Conservation (phyloP, 2,797 vertebrate species). For the Fistularia tabacaria region DNA sequence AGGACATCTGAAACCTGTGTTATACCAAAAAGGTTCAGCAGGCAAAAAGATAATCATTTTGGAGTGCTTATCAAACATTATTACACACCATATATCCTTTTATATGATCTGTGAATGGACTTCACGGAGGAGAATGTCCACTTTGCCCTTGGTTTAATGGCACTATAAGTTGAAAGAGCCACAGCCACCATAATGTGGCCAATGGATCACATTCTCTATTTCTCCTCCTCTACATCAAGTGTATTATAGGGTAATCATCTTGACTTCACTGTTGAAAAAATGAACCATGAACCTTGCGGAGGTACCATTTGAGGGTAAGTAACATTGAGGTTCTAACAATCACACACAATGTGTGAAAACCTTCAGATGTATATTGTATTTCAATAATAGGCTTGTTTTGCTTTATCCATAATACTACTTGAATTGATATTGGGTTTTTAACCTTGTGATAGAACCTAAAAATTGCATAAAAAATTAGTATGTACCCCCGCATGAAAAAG, state of each 20-base stretch:
- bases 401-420: background rate
- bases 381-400: slow-evolving; percentile 4
- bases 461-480: background rate
- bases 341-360: background rate
- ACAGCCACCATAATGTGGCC: slow-evolving; percentile 33
- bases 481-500: slow-evolving; percentile 5
- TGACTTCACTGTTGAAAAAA: slow-evolving; percentile 32
- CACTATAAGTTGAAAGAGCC: slow-evolving; percentile 44
- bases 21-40: slow-evolving; percentile 33
- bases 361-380: background rate
- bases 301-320: slow-evolving; percentile 24
- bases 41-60: slow-evolving; percentile 42
- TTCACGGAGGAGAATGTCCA: slow-evolving; percentile 44
- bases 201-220: slow-evolving; percentile 36
- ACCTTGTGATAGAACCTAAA: background rate
- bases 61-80: slow-evolving; percentile 47
- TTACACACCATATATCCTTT: slow-evolving; percentile 58
- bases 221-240: slow-evolving; percentile 8
- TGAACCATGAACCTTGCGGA: slow-evolving; percentile 38
- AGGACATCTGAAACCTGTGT: slow-evolving; percentile 9
- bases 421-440: background rate
- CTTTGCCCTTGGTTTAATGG: slow-evolving; percentile 63
- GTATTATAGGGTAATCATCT: slow-evolving; percentile 34
- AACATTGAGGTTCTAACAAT: background rate
- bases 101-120: slow-evolving; percentile 61